These are phyloP conservation scores for Ambastaia sidthimunki DNA, from an alignment of 2,797 vertebrate genomes.

Conservation along the genomic window DNA sequence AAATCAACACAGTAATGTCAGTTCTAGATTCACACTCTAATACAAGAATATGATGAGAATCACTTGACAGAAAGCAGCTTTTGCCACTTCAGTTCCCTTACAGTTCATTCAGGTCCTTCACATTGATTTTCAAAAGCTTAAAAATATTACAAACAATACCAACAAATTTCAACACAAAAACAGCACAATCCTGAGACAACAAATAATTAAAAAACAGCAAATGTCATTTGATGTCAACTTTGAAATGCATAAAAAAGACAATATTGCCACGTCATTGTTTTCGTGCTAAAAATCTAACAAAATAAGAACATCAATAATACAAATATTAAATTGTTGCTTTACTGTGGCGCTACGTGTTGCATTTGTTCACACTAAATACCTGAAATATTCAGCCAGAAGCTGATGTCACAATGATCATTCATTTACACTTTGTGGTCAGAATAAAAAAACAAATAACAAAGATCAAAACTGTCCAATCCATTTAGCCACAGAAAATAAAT, in stretches of 20 bases:
- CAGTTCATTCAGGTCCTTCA: slow-evolving; percentile 29
- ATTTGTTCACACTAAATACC: slow-evolving; percentile 25
- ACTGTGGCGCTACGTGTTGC: slow-evolving; percentile 12
- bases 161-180: slow-evolving; percentile 22
- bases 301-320: too few relatives aligned
- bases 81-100: slow-evolving; percentile 12
- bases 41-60: slow-evolving; percentile 4
- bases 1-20: slow-evolving; percentile 19
- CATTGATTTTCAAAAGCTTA: slow-evolving; percentile 25
- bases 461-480: background rate
- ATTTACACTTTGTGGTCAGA: background rate
- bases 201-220: slow-evolving; percentile 28
- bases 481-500: background rate
- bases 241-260: slow-evolving; percentile 33
- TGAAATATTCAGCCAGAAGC: slow-evolving; percentile 23
- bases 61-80: slow-evolving; percentile 6
- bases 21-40: slow-evolving; percentile 12
- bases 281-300: background rate
- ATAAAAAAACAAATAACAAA: slow-evolving; percentile 19
- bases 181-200: slow-evolving; percentile 55
- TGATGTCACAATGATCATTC: slow-evolving; percentile 6
- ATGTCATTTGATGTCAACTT: background rate
- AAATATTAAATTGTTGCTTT: background rate
- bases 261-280: slow-evolving; percentile 45
- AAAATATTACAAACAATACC: background rate